phyloP scores from a whole-genome alignment of 2,797 vertebrate species.

The Crypturellus tataupa region DNA sequence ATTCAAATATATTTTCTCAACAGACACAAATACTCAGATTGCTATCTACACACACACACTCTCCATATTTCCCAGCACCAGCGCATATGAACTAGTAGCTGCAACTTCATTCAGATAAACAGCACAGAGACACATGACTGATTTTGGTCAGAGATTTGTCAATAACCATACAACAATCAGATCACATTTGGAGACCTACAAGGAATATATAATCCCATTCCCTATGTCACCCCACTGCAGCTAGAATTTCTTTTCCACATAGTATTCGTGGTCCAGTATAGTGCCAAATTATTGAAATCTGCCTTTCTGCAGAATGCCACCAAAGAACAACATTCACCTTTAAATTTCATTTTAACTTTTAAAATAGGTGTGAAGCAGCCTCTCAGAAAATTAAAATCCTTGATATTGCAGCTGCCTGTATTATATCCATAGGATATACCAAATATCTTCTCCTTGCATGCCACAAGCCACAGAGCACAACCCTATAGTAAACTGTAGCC shows the following conservation, averaged over 20 bases:
- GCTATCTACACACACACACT: background rate
- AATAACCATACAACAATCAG: background rate
- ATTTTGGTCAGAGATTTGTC: background rate
- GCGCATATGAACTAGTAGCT: background rate
- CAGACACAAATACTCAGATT: background rate
- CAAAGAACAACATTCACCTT: background rate
- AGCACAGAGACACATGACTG: background rate
- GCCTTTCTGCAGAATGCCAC: background rate
- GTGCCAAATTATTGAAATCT: background rate
- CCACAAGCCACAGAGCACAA: rapidly evolving
- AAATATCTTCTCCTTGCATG: background rate
- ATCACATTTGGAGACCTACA: background rate
- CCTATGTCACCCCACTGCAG: background rate
- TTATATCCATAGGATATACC: background rate
- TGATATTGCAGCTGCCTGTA: background rate
- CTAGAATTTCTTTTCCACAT: background rate
- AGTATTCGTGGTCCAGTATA: background rate
- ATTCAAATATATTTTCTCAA: background rate
- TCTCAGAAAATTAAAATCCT: background rate
- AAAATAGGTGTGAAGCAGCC: background rate
- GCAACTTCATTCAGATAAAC: background rate
- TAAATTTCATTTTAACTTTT: background rate
- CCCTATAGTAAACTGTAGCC: background rate
- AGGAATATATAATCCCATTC: background rate
- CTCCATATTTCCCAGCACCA: background rate